Evolutionary conservation across 2,797 vertebrate species (phyloP), one percentile per base, ranked within the genome.

Genomic region (Todus mexicanus): DNA sequence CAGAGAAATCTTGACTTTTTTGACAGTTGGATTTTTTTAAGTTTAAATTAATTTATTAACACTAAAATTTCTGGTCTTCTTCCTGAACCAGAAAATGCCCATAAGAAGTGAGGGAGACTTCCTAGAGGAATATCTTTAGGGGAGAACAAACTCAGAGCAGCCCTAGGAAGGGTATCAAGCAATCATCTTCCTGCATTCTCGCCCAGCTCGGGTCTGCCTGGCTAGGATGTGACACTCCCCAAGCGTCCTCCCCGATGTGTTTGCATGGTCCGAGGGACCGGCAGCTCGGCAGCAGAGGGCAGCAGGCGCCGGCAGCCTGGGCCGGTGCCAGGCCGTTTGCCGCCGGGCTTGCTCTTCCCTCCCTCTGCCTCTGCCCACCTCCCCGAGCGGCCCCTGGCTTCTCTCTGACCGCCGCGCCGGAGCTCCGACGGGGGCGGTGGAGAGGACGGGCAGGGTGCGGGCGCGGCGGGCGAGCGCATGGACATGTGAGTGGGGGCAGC

Each of bases 401-500:
- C 12, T 6, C 48, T 27, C 21, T 16, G 35, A 5, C 38, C 65
- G 53, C 45, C 37, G 40, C 77, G 69, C n/a, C 31, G 70, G 54
- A 56, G 37, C 77, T 70, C 35, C 27, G 70, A 50, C 65, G 38
- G 29, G 53, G 53, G 53, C 53, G 23, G 63, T 78, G 70, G 75
- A 42, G 27, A 22, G 56, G 60, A 35, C 43, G 87, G 75, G 78
- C 64, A 9, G 48, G 57, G 38, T 4, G 21, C 9, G 16, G 3
- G 37, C 12, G 10, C 13, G 45, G 53, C 40, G 18, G 65, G 14
- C 17, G 56, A 95, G 38, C 50, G 65, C 66, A 68, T 43, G 45
- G 82, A 74, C 31, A 78, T 66, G 96, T 97, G 94, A 96, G 96
- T 93, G 56, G 22, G 90, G 90, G 54, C 33, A 4, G 10, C 23